These are phyloP conservation scores for Scaptomyza parva DNA, from an alignment of 2,888 invertebrate genomes.

Conservation along the genomic window DNA sequence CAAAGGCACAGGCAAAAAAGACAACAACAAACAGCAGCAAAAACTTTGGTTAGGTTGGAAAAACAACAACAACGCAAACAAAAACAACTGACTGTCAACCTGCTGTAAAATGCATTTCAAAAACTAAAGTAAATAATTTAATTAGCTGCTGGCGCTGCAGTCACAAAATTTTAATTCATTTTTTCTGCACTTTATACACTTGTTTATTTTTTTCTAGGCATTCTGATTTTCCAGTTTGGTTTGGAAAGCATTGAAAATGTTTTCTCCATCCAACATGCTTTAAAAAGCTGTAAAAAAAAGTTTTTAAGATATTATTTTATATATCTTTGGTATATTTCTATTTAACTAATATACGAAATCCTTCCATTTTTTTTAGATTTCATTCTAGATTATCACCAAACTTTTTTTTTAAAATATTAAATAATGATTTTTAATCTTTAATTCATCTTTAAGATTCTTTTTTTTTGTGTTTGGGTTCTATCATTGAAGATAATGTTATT, in stretches of 20 bases:
- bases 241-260: neutral
- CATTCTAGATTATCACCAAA: too few relatives aligned
- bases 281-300: too few relatives aligned
- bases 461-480: too few relatives aligned
- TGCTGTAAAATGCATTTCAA: conserved; percentile 36
- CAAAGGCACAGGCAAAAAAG: neutral
- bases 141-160: conserved; percentile 60
- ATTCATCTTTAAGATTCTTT: neutral
- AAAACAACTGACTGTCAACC: conserved; percentile 15
- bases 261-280: too few relatives aligned
- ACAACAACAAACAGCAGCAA: neutral
- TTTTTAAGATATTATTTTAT: too few relatives aligned
- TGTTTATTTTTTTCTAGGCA: neutral
- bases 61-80: conserved; percentile 16
- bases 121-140: conserved; percentile 74
- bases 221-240: neutral
- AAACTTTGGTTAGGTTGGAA: conserved; percentile 2
- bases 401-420: neutral
- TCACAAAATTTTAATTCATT: conserved; percentile 29
- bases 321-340: too few relatives aligned
- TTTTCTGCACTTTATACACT: conserved; percentile 31
- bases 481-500: neutral
- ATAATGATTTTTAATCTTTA: neutral
- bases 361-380: too few relatives aligned
- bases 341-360: too few relatives aligned